Evolutionary conservation across 2,113 vertebrate species (phyloP), one percentile per base, ranked within the genome.

Genomic region (Neotoma lepida): DNA sequence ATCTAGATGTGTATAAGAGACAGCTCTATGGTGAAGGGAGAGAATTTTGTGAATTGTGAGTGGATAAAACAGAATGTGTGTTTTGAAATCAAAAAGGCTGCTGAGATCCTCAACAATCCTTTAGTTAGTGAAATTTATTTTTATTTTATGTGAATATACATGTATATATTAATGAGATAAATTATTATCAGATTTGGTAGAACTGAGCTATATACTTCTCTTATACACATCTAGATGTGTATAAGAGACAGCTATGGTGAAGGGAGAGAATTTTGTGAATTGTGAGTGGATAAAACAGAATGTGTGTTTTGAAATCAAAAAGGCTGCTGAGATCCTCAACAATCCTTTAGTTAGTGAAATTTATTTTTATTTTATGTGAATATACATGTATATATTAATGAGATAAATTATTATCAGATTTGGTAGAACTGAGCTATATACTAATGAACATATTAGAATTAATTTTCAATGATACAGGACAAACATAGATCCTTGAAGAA

Each of bases 151-250:
- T 89, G 5, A 86, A 58, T 70, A n/a, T 77, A 4, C 0, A 3
- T 22, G 12, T 6, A 18, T 73, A 28, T 89, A n/a, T n/a, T 22
- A 92, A 78, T 68, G 58, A 54, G 8, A 73, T 89, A 10, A 80
- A 46, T 24, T 39, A 74, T 22, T 51, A 71, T 82, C 6, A 94
- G 13, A 63, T 80, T 58, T 64, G 61, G 1, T 41, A 87, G 22
- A 89, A 94, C 89, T 77, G 9, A 92, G 84, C 64, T 70, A 30
- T 86, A 68, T 84, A 51, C 15, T 58, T n/a, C n/a, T n/a, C n/a
- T n/a, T n/a, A n/a, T n/a, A n/a, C n/a, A n/a, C n/a, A n/a, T n/a
- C n/a, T n/a, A n/a, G n/a, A n/a, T n/a, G n/a, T n/a, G n/a, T n/a
- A n/a, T n/a, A n/a, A n/a, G n/a, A n/a, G n/a, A 63, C 63, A 90